A percentile compares a stretch with the other conserved stretches of the same genome.
Conservation (phyloP, 2,888 invertebrate genomes). For the Caenorhabditis doughertyi region DNA sequence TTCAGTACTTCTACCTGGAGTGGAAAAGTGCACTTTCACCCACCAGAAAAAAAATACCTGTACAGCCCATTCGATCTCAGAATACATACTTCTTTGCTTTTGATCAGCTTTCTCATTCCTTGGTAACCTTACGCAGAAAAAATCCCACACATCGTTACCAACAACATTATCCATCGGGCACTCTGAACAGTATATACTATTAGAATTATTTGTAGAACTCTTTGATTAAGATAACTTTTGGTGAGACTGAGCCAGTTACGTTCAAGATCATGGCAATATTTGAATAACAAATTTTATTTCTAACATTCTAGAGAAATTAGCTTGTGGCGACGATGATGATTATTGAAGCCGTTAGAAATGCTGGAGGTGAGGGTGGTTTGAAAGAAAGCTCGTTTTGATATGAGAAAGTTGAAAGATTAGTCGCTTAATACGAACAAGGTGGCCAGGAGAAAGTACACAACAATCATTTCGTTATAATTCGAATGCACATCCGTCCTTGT, state of each 20-base stretch:
- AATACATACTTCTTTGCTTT: not conserved
- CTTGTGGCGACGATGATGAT: too few species aligned
- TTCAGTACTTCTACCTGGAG: conserved; percentile 23
- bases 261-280: too few species aligned
- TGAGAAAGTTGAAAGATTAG: too few species aligned
- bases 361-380: too few species aligned
- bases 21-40: not conserved
- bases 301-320: too few species aligned
- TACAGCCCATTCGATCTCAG: conserved; percentile 31
- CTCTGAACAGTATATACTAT: not conserved
- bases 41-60: conserved; percentile 9
- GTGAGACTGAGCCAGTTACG: too few species aligned
- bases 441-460: not conserved
- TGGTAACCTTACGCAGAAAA: conserved; percentile 32
- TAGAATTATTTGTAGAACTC: too few species aligned
- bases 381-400: too few species aligned
- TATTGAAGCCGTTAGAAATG: too few species aligned
- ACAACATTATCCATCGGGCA: conserved; percentile 13
- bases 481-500: conserved; percentile 20
- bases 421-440: not conserved
- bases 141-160: conserved; percentile 25
- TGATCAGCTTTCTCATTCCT: not conserved
- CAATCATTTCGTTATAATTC: not conserved
- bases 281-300: too few species aligned
- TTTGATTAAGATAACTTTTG: too few species aligned